phyloP scores from a whole-genome alignment of 1,140 invertebrate species.

The Euwallacea similis region DNA sequence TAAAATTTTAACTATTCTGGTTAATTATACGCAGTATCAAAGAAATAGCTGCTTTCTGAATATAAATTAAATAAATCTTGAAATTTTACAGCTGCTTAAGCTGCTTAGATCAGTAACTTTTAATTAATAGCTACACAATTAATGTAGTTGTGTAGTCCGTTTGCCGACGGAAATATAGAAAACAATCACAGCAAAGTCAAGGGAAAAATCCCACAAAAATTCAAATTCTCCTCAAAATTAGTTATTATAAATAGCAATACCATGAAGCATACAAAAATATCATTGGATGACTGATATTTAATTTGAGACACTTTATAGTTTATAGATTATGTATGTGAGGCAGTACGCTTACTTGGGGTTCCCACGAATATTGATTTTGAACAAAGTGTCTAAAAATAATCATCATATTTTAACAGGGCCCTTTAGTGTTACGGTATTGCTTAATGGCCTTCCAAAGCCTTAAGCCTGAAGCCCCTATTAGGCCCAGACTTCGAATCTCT shows the following conservation, averaged over 20 bases:
- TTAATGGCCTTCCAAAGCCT: conserved; percentile 59
- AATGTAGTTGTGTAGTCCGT: neutral
- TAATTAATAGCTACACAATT: neutral
- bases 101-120: too few species aligned
- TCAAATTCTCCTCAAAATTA: too few species aligned
- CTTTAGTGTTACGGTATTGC: conserved; percentile 52
- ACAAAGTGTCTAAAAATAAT: neutral
- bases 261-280: too few species aligned
- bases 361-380: too few species aligned
- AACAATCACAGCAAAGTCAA: conserved; percentile 15
- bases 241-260: too few species aligned
- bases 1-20: neutral
- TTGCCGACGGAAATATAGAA: neutral
- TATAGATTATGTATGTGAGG: too few species aligned
- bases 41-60: neutral
- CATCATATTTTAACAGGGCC: neutral
- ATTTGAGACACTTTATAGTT: too few species aligned
- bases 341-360: too few species aligned
- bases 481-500: conserved; percentile 71
- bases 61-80: neutral
- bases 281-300: too few species aligned
- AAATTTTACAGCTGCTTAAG: too few species aligned
- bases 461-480: conserved; percentile 64
- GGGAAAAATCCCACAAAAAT: neutral
- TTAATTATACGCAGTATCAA: neutral